A percentile compares a stretch with the other conserved stretches of the same genome.
phyloP scores from a whole-genome alignment of 2,113 vertebrate species.

The Macquaria ambigua region DNA sequence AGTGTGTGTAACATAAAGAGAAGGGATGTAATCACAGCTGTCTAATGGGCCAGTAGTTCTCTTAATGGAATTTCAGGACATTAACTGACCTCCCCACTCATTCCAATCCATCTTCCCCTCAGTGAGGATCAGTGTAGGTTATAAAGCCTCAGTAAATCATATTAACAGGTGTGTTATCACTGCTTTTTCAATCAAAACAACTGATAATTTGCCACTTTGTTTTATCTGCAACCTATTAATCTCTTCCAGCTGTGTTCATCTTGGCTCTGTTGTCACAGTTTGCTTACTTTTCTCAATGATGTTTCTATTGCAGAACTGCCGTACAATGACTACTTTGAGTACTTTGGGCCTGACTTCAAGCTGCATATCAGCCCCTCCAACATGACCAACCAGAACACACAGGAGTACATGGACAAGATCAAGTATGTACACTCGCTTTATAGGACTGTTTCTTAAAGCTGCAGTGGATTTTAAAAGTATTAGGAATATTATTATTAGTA shows the following conservation, averaged over 20 bases:
- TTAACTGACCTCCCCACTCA: slow-evolving; percentile 37
- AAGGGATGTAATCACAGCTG: slow-evolving; percentile 46
- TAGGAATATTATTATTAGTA: not conserved
- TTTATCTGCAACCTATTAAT: slow-evolving; percentile 1
- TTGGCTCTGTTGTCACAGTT: not conserved
- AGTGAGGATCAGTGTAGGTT: slow-evolving; percentile 5
- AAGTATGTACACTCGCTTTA: slow-evolving; percentile 74
- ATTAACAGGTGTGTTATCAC: slow-evolving; percentile 25
- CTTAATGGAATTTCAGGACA: slow-evolving; percentile 52
- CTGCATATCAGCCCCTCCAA: slow-evolving; percentile 98
- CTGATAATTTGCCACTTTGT: slow-evolving; percentile 15
- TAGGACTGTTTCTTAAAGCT: not conserved
- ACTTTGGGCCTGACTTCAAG: slow-evolving; percentile 97
- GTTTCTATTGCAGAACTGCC: slow-evolving; percentile 86
- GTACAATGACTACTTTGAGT: slow-evolving; percentile 97
- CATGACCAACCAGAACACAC: slow-evolving; percentile 98
- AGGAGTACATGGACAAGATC: slow-evolving; percentile 96
- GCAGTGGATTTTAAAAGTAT: not conserved
- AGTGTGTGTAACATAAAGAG: slow-evolving; percentile 35
- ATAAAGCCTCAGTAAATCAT: slow-evolving; percentile 42
- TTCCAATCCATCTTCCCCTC: slow-evolving; percentile 29
- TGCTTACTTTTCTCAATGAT: not conserved
- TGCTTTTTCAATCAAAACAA: slow-evolving; percentile 17
- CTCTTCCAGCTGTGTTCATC: not conserved
- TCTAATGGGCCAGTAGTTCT: slow-evolving; percentile 41